These are phyloP conservation scores for Epinephelus lanceolatus DNA, from an alignment of 2,113 vertebrate species.

Conservation along the genomic window DNA sequence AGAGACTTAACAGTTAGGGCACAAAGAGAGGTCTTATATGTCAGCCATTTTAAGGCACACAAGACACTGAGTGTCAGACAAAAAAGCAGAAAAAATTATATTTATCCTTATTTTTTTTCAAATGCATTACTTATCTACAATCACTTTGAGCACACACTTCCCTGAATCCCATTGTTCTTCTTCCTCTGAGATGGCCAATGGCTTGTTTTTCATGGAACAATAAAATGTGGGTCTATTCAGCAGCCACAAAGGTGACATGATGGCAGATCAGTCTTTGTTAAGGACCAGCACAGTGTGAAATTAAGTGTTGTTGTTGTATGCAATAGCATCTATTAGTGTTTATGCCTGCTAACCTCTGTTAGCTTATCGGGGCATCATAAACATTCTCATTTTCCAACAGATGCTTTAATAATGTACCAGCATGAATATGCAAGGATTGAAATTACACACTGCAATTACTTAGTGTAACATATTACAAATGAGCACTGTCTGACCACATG, in stretches of 20 bases:
- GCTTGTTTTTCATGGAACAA: slow-evolving; percentile 51
- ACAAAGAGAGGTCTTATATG: slow-evolving; percentile 44
- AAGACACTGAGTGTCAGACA: slow-evolving; percentile 31
- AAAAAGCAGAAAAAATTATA: slow-evolving; percentile 12
- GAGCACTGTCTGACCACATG: slow-evolving; percentile 10
- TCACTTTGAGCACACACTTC: slow-evolving; percentile 14
- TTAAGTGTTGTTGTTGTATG: slow-evolving; percentile 63
- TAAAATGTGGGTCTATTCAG: slow-evolving; percentile 50
- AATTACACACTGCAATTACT: slow-evolving; percentile 22
- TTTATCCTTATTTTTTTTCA: slow-evolving; percentile 3
- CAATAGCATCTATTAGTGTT: slow-evolving; percentile 57
- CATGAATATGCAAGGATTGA: slow-evolving; percentile 53
- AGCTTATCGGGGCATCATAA: slow-evolving; percentile 61
- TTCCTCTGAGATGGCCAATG: slow-evolving; percentile 36
- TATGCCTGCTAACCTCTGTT: slow-evolving; percentile 58
- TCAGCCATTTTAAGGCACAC: slow-evolving; percentile 23
- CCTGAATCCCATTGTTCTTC: slow-evolving; percentile 37
- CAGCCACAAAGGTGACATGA: slow-evolving; percentile 60
- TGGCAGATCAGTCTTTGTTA: slow-evolving; percentile 71
- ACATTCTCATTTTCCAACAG: slow-evolving; percentile 39
- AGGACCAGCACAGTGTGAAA: slow-evolving; percentile 74
- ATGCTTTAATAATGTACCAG: slow-evolving; percentile 27
- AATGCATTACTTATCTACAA: slow-evolving; percentile 53
- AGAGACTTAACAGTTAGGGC: slow-evolving; percentile 35
- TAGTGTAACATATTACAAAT: slow-evolving; percentile 20